These are phyloP conservation scores for Myrmecobius fasciatus DNA, from an alignment of 2,113 vertebrate genomes.

Conservation along the genomic window DNA sequence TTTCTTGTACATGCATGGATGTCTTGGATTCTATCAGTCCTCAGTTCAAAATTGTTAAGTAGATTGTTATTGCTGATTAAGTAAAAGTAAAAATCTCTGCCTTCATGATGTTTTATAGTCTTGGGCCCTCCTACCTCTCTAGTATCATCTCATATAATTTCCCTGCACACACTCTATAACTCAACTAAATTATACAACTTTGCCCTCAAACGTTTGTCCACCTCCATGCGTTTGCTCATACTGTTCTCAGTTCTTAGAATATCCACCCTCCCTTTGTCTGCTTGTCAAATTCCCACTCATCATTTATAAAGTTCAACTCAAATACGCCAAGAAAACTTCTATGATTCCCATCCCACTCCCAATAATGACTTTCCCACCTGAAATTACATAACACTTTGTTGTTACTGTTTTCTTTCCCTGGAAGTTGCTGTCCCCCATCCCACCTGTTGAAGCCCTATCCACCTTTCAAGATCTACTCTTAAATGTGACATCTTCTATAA, in stretches of 20 bases:
- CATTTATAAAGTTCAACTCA: neutral
- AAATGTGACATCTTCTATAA: neutral
- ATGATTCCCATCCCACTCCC: neutral
- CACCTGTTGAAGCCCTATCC: neutral
- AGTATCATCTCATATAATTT: neutral
- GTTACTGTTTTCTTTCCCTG: neutral
- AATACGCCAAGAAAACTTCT: neutral
- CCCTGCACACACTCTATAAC: neutral
- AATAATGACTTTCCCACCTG: neutral
- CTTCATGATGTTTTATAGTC: neutral
- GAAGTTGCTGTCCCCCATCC: neutral
- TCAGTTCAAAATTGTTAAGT: neutral
- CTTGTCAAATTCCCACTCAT: neutral
- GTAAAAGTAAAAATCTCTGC: neutral
- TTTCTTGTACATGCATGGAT: neutral
- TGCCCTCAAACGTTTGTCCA: neutral
- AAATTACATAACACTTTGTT: neutral
- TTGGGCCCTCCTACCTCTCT: neutral
- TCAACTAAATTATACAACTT: neutral
- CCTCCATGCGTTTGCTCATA: neutral
- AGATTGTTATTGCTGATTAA: neutral
- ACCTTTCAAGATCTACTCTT: neutral
- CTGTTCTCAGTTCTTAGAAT: neutral
- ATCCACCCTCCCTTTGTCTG: neutral
- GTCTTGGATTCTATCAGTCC: neutral